Conservation (phyloP, 2,113 vertebrate genomes). For the Ictalurus punctatus region DNA sequence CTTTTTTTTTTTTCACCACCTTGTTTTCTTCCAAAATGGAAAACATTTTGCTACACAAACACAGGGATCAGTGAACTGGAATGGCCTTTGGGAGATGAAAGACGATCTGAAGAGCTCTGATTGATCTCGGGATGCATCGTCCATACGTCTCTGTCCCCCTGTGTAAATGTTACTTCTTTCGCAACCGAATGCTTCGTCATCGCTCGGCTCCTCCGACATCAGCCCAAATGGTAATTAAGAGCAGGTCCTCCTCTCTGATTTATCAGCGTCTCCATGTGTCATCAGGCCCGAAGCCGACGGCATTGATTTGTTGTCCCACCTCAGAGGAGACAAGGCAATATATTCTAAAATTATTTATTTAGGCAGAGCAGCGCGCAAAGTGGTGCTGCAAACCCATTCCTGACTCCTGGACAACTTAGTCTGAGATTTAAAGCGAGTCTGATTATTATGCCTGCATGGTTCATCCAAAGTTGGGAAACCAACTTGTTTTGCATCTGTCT, state of each 20-base stretch:
- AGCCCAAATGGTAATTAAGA: constrained; percentile 60
- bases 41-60: background rate
- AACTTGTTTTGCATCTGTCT: constrained; percentile 1
- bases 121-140: constrained; percentile 64
- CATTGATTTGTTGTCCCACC: constrained; percentile 54
- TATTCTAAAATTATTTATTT: constrained; percentile 52
- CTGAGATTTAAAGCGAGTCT: constrained; percentile 10
- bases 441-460: background rate
- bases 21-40: background rate
- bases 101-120: constrained; percentile 67
- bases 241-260: constrained; percentile 44
- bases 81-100: constrained; percentile 54
- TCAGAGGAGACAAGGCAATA: constrained; percentile 42
- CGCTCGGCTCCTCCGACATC: constrained; percentile 17
- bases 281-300: constrained; percentile 11
- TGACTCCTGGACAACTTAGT: constrained; percentile 28
- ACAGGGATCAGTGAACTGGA: background rate
- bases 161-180: constrained; percentile 52
- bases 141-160: constrained; percentile 65
- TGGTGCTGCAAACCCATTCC: constrained; percentile 17
- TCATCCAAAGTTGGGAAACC: background rate
- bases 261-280: constrained; percentile 50
- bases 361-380: background rate
- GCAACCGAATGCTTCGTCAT: constrained; percentile 49
- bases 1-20: background rate